Conservation (phyloP, 2,888 invertebrate genomes). For the Choreutis nemorana region DNA sequence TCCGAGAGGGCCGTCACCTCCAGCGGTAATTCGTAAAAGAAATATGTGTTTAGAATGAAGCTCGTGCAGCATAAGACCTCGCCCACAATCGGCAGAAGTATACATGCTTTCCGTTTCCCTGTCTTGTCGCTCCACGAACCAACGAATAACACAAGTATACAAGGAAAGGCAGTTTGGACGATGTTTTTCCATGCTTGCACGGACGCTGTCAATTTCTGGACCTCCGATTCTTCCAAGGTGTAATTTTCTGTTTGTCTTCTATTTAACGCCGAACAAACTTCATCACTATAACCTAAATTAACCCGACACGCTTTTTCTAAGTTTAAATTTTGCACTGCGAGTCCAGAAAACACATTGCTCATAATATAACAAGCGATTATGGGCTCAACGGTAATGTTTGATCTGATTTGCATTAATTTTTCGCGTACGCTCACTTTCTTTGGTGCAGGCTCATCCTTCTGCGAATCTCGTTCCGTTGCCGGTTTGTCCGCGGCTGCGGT, state of each 20-base stretch:
- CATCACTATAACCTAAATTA: constrained; percentile 76
- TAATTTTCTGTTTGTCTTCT: constrained; percentile 76
- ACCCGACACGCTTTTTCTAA: constrained; percentile 87
- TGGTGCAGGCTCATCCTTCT: constrained; percentile 31
- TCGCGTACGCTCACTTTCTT: constrained; percentile 36
- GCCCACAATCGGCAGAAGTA: constrained; percentile 64
- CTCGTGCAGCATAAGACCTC: constrained; percentile 61
- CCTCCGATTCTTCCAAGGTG: constrained; percentile 70
- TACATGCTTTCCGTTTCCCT: constrained; percentile 65
- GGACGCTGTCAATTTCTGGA: constrained; percentile 66
- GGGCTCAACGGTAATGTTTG: constrained; percentile 74
- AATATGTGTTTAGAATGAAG: constrained; percentile 63
- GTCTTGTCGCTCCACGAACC: constrained; percentile 72
- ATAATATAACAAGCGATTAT: constrained; percentile 73
- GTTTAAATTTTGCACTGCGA: constrained; percentile 85
- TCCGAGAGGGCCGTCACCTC: constrained; percentile 65
- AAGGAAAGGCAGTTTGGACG: constrained; percentile 64
- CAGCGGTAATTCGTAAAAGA: constrained; percentile 65
- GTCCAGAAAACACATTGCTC: constrained; percentile 73
- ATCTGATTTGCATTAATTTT: constrained; percentile 58
- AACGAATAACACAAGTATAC: constrained; percentile 62
- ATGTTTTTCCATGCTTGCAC: constrained; percentile 68
- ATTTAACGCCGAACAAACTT: constrained; percentile 78
- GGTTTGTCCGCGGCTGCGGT: constrained; percentile 38
- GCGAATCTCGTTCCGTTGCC: constrained; percentile 22